phyloP scores from a whole-genome alignment of 2,888 invertebrate species.

The Cinara cedri region DNA sequence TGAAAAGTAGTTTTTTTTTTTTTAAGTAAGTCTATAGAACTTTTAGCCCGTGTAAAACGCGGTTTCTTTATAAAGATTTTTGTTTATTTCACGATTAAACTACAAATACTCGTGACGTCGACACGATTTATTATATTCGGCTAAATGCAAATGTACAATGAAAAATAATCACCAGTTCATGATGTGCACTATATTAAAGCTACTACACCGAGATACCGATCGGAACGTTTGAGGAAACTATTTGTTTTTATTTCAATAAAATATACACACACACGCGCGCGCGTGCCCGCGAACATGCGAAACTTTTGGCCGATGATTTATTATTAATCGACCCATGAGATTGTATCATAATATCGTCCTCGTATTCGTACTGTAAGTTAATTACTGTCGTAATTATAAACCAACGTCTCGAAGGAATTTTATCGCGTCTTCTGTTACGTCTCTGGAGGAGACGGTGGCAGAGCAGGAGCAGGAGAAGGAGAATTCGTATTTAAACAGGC shows the following conservation, averaged over 20 bases:
- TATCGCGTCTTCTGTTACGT: slow-evolving; percentile 24
- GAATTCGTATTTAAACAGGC: neutral
- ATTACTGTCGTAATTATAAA: slow-evolving; percentile 49
- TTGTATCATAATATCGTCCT: slow-evolving; percentile 17
- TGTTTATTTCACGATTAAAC: too few species aligned
- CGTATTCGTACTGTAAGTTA: slow-evolving; percentile 23
- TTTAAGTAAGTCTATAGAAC: too few species aligned
- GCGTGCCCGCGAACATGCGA: too few species aligned
- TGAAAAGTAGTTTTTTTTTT: too few species aligned
- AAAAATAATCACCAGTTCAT: slow-evolving; percentile 7
- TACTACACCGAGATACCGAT: neutral
- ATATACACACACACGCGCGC: too few species aligned
- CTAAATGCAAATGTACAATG: neutral
- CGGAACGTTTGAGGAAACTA: slow-evolving; percentile 8
- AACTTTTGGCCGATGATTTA: slow-evolving; percentile 27
- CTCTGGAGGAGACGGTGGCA: too few species aligned
- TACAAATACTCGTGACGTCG: too few species aligned
- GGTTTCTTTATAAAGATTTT: too few species aligned
- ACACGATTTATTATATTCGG: too few species aligned
- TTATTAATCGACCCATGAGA: slow-evolving; percentile 48
- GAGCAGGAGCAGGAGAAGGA: neutral
- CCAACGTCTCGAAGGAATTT: neutral
- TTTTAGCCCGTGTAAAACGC: too few species aligned
- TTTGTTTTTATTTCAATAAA: too few species aligned
- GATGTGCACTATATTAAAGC: too few species aligned